Evolutionary conservation across 2,888 invertebrate genomes (phyloP).

Genomic region (Rhingia rostrata): DNA sequence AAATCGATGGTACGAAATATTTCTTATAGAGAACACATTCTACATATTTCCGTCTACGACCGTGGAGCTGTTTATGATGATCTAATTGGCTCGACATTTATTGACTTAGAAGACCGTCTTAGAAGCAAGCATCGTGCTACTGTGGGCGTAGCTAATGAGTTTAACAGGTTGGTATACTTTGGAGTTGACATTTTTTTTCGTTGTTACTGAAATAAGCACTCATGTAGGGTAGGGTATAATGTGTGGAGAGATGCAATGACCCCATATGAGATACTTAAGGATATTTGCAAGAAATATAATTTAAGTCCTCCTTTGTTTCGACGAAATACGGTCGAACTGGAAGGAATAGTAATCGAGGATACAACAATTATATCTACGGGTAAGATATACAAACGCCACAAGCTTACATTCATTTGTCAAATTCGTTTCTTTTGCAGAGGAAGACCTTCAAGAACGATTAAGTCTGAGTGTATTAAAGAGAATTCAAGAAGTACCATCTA

Average conservation of each 20-base stretch:
- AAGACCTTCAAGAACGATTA: slow-evolving; percentile 88
- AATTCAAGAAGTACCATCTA: slow-evolving; percentile 90
- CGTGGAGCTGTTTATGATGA: slow-evolving; percentile 89
- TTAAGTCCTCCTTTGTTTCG: slow-evolving; percentile 85
- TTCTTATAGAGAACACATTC: slow-evolving; percentile 89
- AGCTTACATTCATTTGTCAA: too few relatives aligned
- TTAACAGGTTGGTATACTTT: slow-evolving; percentile 85
- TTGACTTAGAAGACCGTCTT: slow-evolving; percentile 94
- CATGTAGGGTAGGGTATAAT: slow-evolving; percentile 86
- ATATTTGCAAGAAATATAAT: slow-evolving; percentile 88
- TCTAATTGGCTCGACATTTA: slow-evolving; percentile 91
- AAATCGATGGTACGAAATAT: background rate
- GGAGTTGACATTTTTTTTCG: background rate
- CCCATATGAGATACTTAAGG: slow-evolving; percentile 89
- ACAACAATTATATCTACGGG: slow-evolving; percentile 79
- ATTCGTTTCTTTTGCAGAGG: slow-evolving; percentile 76
- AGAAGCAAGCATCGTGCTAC: slow-evolving; percentile 90
- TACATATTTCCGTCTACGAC: slow-evolving; percentile 90
- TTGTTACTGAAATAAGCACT: background rate
- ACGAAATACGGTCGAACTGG: slow-evolving; percentile 84
- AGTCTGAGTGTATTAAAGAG: slow-evolving; percentile 89
- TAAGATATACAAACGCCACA: slow-evolving; percentile 47
- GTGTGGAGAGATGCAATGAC: slow-evolving; percentile 90
- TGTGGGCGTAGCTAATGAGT: slow-evolving; percentile 90
- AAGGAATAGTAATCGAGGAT: slow-evolving; percentile 80